Base-by-base conservation (phyloP, 1,140 invertebrate genomes). In the Eufriesea mexicana region DNA sequence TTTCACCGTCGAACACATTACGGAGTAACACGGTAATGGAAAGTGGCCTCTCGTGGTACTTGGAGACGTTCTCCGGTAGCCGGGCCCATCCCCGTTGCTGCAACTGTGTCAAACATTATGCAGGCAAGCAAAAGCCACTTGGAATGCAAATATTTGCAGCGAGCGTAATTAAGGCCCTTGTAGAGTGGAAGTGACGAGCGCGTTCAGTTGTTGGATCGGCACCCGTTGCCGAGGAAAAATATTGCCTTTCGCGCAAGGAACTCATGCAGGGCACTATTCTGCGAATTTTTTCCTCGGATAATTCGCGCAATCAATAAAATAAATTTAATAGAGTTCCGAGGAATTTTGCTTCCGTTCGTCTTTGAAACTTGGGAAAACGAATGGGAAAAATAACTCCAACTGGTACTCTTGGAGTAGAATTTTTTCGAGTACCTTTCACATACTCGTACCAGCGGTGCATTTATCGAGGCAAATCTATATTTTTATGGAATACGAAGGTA, bases 31-130 rank as follows among this genome's bases (percentile, higher is more conserved):
- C 51, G 62, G 18, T 35, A 42, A 55, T 64, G 18, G 45, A 61
- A 84, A 87, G 82, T 74, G 84, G 73, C 45, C 85, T 84, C 83
- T 84, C 49, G 47, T 61, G 68, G 62, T 62, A 81, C 77, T 88
- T 78, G 78, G 35, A 55, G 25, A 16, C 62, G 55, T 62, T 64
- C 28, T 42, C 57, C 49, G n/a, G 18, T 55, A 42, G 23, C 28
- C 28, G 42, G 59, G 70, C 61, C 68, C 55, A 61, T 66, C 55
- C 66, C 54, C 49, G 51, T 67, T 28, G 85, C 42, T 59, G 64
- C 79, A 87, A 66, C 89, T 90, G 89, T 90, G 85, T 89, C 85
- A 90, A 90, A 90, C 89, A 90, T 90, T 89, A 90, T 90, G 84
- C 89, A 87, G 85, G 73, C 85, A 84, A 84, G 84, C 85, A 83